phyloP scores from a whole-genome alignment of 2,888 invertebrate species.

The Brachycybe producta region DNA sequence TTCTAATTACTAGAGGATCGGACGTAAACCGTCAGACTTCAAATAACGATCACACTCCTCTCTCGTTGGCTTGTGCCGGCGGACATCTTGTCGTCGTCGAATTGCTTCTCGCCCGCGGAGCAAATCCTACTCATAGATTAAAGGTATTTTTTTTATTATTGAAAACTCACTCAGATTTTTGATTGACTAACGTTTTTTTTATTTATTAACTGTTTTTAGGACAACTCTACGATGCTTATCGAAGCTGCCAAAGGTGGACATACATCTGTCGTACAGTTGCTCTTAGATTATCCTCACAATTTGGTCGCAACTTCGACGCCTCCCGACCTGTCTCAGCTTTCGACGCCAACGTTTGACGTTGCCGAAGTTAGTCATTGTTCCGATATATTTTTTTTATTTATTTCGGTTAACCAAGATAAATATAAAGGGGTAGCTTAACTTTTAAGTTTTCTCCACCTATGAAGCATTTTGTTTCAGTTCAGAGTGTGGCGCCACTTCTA shows the following conservation, averaged over 20 bases:
- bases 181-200: neutral
- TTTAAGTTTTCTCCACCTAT: too few species aligned
- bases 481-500: too few species aligned
- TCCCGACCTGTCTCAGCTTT: slow-evolving; percentile 28
- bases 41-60: slow-evolving; percentile 91
- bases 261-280: slow-evolving; percentile 82
- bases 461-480: too few species aligned
- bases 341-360: slow-evolving; percentile 21
- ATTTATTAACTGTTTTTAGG: slow-evolving; percentile 48
- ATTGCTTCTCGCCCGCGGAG: slow-evolving; percentile 74
- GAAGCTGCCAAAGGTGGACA: slow-evolving; percentile 98
- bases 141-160: slow-evolving; percentile 44
- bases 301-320: slow-evolving; percentile 46
- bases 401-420: slow-evolving; percentile 8
- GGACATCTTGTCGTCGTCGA: slow-evolving; percentile 91
- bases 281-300: slow-evolving; percentile 86
- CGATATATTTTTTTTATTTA: neutral
- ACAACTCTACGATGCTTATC: slow-evolving; percentile 95
- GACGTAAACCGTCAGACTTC: slow-evolving; percentile 79
- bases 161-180: neutral
- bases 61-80: slow-evolving; percentile 91
- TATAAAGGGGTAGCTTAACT: neutral
- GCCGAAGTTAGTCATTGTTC: neutral
- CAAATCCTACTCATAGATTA: slow-evolving; percentile 89
- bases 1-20: slow-evolving; percentile 75